A percentile compares a stretch with the other conserved stretches of the same genome.
Conservation (phyloP, 2,888 invertebrate genomes). For the Dryobota labecula region DNA sequence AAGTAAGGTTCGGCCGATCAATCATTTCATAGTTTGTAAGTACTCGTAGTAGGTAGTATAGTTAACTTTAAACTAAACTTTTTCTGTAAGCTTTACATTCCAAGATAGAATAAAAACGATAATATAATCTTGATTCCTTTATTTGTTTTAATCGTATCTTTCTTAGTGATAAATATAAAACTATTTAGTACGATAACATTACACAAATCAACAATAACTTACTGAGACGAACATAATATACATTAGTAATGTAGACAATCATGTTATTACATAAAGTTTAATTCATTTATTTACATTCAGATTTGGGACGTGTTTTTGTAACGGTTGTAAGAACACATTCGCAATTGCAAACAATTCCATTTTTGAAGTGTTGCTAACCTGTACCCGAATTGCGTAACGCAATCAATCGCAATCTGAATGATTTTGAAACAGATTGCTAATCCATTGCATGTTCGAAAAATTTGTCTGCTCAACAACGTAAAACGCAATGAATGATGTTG, state of each 20-base stretch:
- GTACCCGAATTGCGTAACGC: too few species aligned
- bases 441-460: too few species aligned
- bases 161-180: slow-evolving; percentile 50
- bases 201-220: slow-evolving; percentile 39
- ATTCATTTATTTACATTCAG: slow-evolving; percentile 12
- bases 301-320: neutral
- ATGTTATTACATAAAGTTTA: neutral
- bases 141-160: slow-evolving; percentile 38
- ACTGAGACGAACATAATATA: slow-evolving; percentile 15
- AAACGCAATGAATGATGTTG: too few species aligned
- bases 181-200: slow-evolving; percentile 42
- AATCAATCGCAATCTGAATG: too few species aligned
- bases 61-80: neutral
- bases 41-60: neutral
- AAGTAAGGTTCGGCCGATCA: neutral
- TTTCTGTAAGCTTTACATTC: neutral
- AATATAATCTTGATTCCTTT: slow-evolving; percentile 12
- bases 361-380: neutral
- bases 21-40: neutral
- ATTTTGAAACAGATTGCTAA: too few species aligned
- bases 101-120: slow-evolving; percentile 22
- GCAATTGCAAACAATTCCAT: slow-evolving; percentile 1
- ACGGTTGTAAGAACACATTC: neutral
- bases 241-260: slow-evolving; percentile 1
- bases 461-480: too few species aligned